These are phyloP conservation scores for Rousettus madagascariensis DNA, from an alignment of 2,797 vertebrate genomes.

Conservation along the genomic window DNA sequence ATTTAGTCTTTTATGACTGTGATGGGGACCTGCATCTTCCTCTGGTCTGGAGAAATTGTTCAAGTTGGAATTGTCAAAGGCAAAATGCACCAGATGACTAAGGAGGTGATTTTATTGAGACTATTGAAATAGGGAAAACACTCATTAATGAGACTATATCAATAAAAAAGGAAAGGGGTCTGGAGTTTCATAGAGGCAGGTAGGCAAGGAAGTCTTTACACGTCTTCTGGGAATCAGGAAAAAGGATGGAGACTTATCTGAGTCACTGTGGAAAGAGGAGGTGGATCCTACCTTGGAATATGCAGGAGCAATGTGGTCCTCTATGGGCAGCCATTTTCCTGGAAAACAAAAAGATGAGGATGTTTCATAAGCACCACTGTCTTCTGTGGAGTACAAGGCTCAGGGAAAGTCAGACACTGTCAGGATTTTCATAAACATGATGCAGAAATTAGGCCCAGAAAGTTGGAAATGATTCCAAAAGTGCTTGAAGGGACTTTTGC, in stretches of 20 bases:
- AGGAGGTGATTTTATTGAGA: not conserved
- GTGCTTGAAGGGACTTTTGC: not conserved
- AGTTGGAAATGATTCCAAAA: not conserved
- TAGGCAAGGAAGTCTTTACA: not conserved
- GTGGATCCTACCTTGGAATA: not conserved
- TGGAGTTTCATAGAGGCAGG: not conserved
- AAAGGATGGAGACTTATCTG: not conserved
- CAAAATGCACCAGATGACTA: not conserved
- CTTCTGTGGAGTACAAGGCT: not conserved
- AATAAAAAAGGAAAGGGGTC: not conserved
- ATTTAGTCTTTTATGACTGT: conserved; percentile 37
- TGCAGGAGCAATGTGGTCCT: not conserved
- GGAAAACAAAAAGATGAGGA: not conserved
- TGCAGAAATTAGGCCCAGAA: not conserved
- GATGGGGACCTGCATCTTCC: conserved; percentile 14
- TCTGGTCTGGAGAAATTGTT: not conserved
- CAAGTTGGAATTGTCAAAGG: not conserved
- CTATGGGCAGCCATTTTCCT: not conserved
- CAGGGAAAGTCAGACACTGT: not conserved
- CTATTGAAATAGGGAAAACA: not conserved
- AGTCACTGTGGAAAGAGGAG: not conserved
- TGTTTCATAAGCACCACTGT: not conserved
- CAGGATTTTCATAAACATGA: not conserved
- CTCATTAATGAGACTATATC: not conserved
- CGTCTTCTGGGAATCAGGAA: not conserved